phyloP scores from a whole-genome alignment of 2,113 vertebrate genomes.

The Pantherophis guttatus region DNA sequence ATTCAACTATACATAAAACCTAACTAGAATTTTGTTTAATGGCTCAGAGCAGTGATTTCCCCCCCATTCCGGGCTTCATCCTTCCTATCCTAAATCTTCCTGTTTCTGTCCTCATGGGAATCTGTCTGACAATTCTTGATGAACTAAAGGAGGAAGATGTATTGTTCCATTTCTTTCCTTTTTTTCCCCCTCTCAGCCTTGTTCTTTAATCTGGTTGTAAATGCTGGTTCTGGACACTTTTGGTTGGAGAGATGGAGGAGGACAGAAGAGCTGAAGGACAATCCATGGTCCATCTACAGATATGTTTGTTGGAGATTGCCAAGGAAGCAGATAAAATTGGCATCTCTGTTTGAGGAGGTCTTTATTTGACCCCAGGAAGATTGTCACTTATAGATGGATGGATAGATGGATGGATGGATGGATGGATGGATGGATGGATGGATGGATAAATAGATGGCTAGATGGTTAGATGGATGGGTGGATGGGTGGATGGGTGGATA shows the following conservation, averaged over 20 bases:
- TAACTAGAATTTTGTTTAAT: constrained; percentile 72
- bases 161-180: constrained; percentile 37
- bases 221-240: neutral
- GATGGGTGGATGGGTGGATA: too few species aligned
- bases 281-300: neutral
- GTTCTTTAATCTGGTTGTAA: neutral
- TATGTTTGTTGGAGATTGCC: neutral
- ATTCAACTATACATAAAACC: constrained; percentile 66
- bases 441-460: too few species aligned
- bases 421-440: too few species aligned
- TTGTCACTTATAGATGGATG: neutral
- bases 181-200: neutral
- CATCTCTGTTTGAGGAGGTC: neutral
- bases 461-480: too few species aligned
- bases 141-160: constrained; percentile 50
- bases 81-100: neutral
- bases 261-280: neutral
- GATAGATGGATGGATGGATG: too few species aligned
- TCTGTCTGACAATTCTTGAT: constrained; percentile 7
- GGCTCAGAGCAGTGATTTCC: constrained; percentile 52
- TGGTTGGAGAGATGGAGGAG: too few species aligned
- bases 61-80: constrained; percentile 10
- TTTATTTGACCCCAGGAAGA: neutral
- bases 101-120: constrained; percentile 31
- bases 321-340: neutral